Percentiles rank a stretch among this genome's conserved stretches.
Evolutionary conservation across 2,797 vertebrate species (phyloP).

Genomic region (Saxicola maurus): DNA sequence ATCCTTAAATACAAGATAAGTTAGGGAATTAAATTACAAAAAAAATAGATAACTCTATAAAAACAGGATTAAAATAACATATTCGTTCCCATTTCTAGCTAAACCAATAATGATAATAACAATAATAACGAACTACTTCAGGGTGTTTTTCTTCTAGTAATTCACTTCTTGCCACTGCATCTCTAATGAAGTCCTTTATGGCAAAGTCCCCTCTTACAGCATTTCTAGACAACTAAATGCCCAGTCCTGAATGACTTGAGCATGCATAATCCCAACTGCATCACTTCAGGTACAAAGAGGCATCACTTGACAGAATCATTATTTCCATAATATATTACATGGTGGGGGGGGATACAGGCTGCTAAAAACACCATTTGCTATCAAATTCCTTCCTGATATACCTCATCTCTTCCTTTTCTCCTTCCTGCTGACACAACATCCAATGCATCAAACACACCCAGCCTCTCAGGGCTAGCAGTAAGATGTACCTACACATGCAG

Average conservation of each 20-base stretch:
- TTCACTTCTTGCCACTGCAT: neutral
- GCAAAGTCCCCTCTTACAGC: neutral
- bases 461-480: slow-evolving; percentile 40
- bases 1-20: neutral
- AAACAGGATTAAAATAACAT: neutral
- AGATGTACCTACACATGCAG: slow-evolving; percentile 21
- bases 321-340: slow-evolving; percentile 54
- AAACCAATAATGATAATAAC: neutral
- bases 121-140: neutral
- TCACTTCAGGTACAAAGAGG: slow-evolving; percentile 5
- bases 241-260: neutral
- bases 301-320: slow-evolving; percentile 23
- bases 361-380: slow-evolving; percentile 28
- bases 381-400: slow-evolving; percentile 22
- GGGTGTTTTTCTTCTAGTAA: neutral
- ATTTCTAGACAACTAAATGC: neutral
- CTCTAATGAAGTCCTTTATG: neutral
- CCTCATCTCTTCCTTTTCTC: slow-evolving; percentile 22
- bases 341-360: neutral
- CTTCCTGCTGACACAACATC: slow-evolving; percentile 40
- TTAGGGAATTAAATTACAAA: neutral
- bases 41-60: neutral
- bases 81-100: neutral
- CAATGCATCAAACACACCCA: slow-evolving; percentile 40
- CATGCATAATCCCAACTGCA: slow-evolving; percentile 11